Base-by-base conservation (phyloP, 2,888 invertebrate species). In the Sepiola atlantica region DNA sequence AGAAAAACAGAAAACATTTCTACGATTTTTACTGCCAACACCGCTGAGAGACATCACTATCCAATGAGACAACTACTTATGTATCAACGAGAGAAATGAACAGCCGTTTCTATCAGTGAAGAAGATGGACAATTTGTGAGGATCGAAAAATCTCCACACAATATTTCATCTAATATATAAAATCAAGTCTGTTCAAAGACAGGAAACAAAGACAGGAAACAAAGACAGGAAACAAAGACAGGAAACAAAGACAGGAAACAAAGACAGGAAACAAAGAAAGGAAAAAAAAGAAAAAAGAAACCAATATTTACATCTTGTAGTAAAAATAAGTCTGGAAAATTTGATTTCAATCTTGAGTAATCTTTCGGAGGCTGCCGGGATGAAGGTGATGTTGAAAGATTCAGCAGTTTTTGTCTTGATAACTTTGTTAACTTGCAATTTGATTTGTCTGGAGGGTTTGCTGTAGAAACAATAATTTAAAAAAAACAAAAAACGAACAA, bases 251-350 rank as follows among this genome's bases (percentile, higher is more conserved):
- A 91, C 4, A n/a, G n/a, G 0, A 77, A 32, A n/a, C n/a, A n/a
- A 77, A 18, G 45, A 77, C 3, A 77, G n/a, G 3, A 1, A 77
- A 77, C 16, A 16, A 77, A n/a, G 14, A 16, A 77, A 61, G 21
- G 24, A 24, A 6, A 57, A 24, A 24, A 21, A 24, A 21, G 3
- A 61, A 12, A 28, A 28, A 28, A 61, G 3, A 28, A 61, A 61
- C 1, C 0, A 77, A 77, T 77, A 77, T 32, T 77, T 77, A 77
- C 77, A 77, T 77, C 77, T 77, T 77, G 77, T 77, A n/a, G 32
- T 77, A n/a, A 55, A 92, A 92, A 92, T 92, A 92, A 92, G 55
- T 92, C 92, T 55, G 92, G 92, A 55, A 92, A 92, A n/a, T 92
- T n/a, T 92, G 55, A 45, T 92, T 55, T 54, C 55, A 92, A 92